These are phyloP conservation scores for Erannis defoliaria DNA, from an alignment of 2,888 invertebrate genomes.

Conservation along the genomic window DNA sequence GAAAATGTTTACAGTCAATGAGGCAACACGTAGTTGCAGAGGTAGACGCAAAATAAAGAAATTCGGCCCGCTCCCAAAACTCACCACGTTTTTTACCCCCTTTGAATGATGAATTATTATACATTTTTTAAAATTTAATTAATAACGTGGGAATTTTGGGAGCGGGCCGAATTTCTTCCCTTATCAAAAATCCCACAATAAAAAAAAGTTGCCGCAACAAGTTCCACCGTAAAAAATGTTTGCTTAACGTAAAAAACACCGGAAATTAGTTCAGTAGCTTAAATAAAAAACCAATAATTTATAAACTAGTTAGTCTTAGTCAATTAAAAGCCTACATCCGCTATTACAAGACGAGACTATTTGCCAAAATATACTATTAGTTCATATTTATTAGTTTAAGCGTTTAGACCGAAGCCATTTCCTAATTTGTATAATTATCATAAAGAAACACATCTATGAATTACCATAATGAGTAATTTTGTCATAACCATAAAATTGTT, in stretches of 20 bases:
- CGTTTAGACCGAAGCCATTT: too few species aligned
- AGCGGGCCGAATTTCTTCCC: too few species aligned
- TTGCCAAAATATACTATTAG: constrained; percentile 3
- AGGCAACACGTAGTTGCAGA: background rate
- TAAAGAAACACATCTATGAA: constrained; percentile 27
- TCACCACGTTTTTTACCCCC: too few species aligned
- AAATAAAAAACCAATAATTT: constrained; percentile 6
- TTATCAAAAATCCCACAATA: too few species aligned
- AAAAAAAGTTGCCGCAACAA: background rate
- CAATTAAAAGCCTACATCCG: constrained; percentile 22
- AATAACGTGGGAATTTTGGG: too few species aligned
- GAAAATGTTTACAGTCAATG: constrained; percentile 29
- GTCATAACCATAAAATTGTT: constrained; percentile 31
- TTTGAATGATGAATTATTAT: too few species aligned
- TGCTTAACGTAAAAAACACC: background rate
- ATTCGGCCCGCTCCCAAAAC: too few species aligned
- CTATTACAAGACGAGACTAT: background rate
- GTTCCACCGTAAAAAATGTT: background rate
- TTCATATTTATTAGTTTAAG: too few species aligned
- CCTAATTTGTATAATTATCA: constrained; percentile 34
- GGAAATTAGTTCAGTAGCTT: constrained; percentile 6
- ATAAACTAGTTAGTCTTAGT: constrained; percentile 10
- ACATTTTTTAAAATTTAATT: too few species aligned
- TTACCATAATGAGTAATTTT: constrained; percentile 23
- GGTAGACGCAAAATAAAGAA: background rate